Conservation (phyloP, 2,797 vertebrate genomes). For the Poeciliopsis infans region DNA sequence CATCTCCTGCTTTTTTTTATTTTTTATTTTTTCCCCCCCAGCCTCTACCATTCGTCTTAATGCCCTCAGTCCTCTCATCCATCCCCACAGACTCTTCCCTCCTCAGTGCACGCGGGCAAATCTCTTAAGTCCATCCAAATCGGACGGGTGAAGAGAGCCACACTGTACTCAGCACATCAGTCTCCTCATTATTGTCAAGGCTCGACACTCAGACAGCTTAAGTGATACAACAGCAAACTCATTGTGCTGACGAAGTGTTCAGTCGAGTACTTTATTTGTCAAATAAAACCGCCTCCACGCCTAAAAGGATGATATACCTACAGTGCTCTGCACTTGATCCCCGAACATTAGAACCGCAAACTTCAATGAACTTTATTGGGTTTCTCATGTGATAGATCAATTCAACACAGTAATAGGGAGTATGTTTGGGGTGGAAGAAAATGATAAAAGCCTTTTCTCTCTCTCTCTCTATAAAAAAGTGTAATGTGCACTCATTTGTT, state of each 20-base stretch:
- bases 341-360: no score
- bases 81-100: conserved; percentile 20
- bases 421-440: neutral
- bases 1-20: conserved; percentile 45
- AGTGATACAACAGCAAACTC: conserved; percentile 37
- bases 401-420: neutral
- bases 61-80: conserved; percentile 52
- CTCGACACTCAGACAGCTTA: conserved; percentile 57
- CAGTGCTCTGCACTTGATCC: conserved; percentile 1
- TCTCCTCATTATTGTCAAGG: conserved; percentile 59
- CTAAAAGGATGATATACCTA: conserved; percentile 3
- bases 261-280: conserved; percentile 36
- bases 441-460: neutral
- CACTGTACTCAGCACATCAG: conserved; percentile 67
- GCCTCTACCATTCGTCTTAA: conserved; percentile 56
- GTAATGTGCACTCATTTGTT: neutral
- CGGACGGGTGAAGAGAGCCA: conserved; percentile 44
- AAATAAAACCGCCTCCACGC: conserved; percentile 29
- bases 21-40: conserved; percentile 31
- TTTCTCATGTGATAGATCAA: neutral
- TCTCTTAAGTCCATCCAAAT: conserved; percentile 59
- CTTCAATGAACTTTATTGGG: neutral
- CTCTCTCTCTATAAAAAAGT: neutral
- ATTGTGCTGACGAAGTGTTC: conserved; percentile 44
- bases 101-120: conserved; percentile 40